Evolutionary conservation across 2,797 vertebrate genomes (phyloP).

Genomic region (Decapterus maruadsi): DNA sequence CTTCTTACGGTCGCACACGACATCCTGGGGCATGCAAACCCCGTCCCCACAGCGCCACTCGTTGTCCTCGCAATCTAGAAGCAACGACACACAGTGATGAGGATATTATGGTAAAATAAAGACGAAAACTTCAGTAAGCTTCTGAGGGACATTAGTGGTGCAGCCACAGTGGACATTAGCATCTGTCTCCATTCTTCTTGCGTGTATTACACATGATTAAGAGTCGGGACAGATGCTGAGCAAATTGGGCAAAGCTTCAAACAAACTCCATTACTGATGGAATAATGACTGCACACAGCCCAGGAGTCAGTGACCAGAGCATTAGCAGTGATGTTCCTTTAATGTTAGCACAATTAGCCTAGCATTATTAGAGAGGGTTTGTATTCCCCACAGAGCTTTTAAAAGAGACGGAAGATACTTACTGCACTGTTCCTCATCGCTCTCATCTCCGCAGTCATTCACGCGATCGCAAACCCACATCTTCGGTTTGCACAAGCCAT

Average conservation of each 20-base stretch:
- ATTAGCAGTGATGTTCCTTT: conserved; percentile 65
- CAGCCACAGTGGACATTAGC: conserved; percentile 28
- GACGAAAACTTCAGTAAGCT: conserved; percentile 13
- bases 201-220: conserved; percentile 55
- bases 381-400: conserved; percentile 24
- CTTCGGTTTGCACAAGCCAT: conserved; percentile 84
- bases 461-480: conserved; percentile 82
- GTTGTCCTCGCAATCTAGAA: conserved; percentile 76
- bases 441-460: conserved; percentile 87
- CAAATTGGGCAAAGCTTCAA: conserved; percentile 64
- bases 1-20: conserved; percentile 77
- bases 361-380: conserved; percentile 55
- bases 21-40: conserved; percentile 75
- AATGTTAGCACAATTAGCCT: conserved; percentile 68
- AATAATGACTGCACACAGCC: conserved; percentile 58
- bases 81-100: conserved; percentile 10
- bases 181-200: conserved; percentile 38
- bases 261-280: conserved; percentile 66
- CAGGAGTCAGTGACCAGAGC: conserved; percentile 54
- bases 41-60: conserved; percentile 82
- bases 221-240: conserved; percentile 38
- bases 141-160: conserved; percentile 27
- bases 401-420: conserved; percentile 54
- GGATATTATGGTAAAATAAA: conserved; percentile 16
- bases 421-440: conserved; percentile 85